These are phyloP conservation scores for Strix aluco DNA, from an alignment of 2,113 vertebrate genomes.

Conservation along the genomic window DNA sequence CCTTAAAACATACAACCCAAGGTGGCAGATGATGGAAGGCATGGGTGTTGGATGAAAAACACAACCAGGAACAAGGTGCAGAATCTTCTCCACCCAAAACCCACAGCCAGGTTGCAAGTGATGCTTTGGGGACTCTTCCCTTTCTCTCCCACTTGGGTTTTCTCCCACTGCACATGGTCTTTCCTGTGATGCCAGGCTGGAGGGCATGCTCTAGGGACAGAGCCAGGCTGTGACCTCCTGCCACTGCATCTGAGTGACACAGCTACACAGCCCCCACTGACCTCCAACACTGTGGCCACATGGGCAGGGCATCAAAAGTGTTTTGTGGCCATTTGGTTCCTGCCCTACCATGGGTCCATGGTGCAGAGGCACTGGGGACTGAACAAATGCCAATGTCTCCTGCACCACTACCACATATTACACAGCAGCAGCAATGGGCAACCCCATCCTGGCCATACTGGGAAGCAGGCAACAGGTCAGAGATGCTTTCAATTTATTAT, in stretches of 20 bases:
- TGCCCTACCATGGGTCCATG: neutral
- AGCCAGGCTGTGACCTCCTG: neutral
- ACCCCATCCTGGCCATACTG: neutral
- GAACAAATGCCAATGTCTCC: rapidly evolving
- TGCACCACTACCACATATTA: neutral
- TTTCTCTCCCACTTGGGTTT: no score
- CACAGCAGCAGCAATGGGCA: neutral
- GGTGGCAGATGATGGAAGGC: rapidly evolving
- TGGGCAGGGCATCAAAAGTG: rapidly evolving
- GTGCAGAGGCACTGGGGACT: neutral
- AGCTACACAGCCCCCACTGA: neutral
- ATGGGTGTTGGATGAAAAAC: rapidly evolving
- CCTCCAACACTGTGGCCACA: neutral
- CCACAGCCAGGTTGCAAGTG: neutral
- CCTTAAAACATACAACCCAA: neutral
- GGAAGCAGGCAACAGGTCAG: neutral
- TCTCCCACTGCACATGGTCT: no score
- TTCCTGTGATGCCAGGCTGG: neutral
- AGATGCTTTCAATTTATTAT: neutral
- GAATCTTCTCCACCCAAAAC: neutral
- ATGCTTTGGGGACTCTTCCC: neutral
- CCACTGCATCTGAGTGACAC: neutral
- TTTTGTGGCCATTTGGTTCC: neutral
- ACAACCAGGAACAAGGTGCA: neutral
- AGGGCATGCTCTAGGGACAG: neutral